Evolutionary conservation across 2,797 vertebrate species (phyloP).

Genomic region (Gallirallus australis): DNA sequence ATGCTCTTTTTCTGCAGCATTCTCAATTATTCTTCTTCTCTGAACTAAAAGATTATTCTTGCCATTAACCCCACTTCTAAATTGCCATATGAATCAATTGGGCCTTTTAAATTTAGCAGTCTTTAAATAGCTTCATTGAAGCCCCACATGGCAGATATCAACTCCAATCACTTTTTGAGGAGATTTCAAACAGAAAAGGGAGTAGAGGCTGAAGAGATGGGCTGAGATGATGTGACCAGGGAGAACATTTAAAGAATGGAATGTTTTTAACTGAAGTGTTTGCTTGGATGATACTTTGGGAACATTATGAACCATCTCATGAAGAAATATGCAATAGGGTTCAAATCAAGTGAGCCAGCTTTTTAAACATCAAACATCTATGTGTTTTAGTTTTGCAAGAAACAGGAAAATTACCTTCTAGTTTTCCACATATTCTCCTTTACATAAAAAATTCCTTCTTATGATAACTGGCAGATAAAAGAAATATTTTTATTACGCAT

Average conservation of each 20-base stretch:
- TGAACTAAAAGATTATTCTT: neutral
- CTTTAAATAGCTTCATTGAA: constrained; percentile 22
- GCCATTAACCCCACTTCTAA: neutral
- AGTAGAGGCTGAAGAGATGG: neutral
- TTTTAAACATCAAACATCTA: neutral
- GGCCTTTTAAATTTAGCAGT: neutral
- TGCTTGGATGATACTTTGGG: neutral
- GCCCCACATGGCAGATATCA: neutral
- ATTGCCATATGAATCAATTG: neutral
- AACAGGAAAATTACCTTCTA: neutral
- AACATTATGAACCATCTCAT: neutral
- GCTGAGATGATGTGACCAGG: neutral
- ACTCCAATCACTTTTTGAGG: neutral
- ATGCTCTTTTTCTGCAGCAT: neutral
- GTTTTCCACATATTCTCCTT: neutral
- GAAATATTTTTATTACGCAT: neutral
- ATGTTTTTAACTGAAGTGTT: constrained; percentile 6
- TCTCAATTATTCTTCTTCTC: neutral
- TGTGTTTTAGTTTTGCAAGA: neutral
- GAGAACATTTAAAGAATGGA: neutral
- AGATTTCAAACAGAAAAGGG: neutral
- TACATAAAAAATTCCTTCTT: neutral
- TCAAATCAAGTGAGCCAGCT: constrained; percentile 1
- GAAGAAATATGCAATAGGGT: neutral
- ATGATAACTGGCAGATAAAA: neutral